Evolutionary conservation across 2,888 invertebrate genomes (phyloP).

Genomic region (Syrphus vitripennis): DNA sequence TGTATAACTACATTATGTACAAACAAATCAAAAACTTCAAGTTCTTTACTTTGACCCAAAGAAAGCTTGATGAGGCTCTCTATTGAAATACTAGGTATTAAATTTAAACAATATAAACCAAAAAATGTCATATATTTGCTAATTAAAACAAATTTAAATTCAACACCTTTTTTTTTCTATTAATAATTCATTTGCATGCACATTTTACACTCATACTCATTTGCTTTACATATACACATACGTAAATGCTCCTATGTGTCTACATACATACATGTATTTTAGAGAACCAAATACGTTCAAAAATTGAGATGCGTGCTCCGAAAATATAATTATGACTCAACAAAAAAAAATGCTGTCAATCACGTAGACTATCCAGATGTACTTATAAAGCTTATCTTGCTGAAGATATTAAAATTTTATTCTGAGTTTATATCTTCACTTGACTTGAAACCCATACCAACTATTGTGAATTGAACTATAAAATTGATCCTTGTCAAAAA

Average conservation of each 20-base stretch:
- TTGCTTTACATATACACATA: too few relatives aligned
- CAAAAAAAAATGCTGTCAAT: constrained; percentile 1
- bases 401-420: background rate
- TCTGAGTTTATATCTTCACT: background rate
- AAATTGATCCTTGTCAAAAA: background rate
- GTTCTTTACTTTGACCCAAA: too few relatives aligned
- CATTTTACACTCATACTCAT: background rate
- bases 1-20: too few relatives aligned
- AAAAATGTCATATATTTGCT: background rate
- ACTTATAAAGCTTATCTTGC: background rate
- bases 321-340: constrained; percentile 9
- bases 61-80: too few relatives aligned
- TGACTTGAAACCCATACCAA: constrained; percentile 1
- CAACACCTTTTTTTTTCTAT: constrained; percentile 11
- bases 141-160: background rate
- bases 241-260: background rate
- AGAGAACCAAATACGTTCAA: background rate
- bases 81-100: too few relatives aligned
- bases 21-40: too few relatives aligned
- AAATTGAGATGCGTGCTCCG: constrained; percentile 14
- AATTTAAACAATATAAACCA: too few relatives aligned
- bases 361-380: background rate
- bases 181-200: constrained; percentile 3
- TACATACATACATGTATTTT: background rate
- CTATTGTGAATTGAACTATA: constrained; percentile 12